Percentiles rank a stretch among this genome's conserved stretches.
Conservation (phyloP, 2,888 invertebrate species). For the Abrostola triplasia region DNA sequence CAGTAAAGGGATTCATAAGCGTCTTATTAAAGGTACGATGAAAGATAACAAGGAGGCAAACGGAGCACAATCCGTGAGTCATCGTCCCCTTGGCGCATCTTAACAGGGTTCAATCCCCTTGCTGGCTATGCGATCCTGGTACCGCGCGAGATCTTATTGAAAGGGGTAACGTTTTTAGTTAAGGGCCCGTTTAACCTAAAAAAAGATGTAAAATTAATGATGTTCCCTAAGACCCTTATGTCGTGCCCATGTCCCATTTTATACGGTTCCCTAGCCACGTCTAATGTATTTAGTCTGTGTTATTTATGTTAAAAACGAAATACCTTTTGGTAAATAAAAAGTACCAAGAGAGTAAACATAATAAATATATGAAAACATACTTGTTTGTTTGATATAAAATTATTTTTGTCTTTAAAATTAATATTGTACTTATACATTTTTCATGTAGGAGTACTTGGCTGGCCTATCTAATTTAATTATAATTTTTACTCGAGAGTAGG, state of each 20-base stretch:
- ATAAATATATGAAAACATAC: too few species aligned
- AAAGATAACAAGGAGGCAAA: slow-evolving; percentile 45
- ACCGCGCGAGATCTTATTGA: slow-evolving; percentile 59
- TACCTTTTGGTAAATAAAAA: not conserved
- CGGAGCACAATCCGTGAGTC: slow-evolving; percentile 55
- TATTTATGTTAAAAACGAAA: not conserved
- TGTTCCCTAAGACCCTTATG: slow-evolving; percentile 3
- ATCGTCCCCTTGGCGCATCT: slow-evolving; percentile 59
- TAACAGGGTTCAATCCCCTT: slow-evolving; percentile 61
- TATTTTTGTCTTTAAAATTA: too few species aligned
- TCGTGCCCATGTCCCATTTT: slow-evolving; percentile 10
- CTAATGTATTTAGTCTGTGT: slow-evolving; percentile 8
- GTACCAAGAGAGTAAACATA: too few species aligned
- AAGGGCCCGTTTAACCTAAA: slow-evolving; percentile 43
- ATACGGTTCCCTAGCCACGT: slow-evolving; percentile 4
- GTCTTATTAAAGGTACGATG: slow-evolving; percentile 33
- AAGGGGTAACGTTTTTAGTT: slow-evolving; percentile 58
- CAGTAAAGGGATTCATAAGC: slow-evolving; percentile 19
- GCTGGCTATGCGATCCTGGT: slow-evolving; percentile 65
- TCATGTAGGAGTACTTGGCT: too few species aligned
- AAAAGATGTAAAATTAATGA: slow-evolving; percentile 26
- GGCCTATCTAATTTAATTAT: too few species aligned
- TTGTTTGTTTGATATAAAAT: too few species aligned
- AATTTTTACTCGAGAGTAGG: too few species aligned
- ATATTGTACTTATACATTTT: too few species aligned